Base-by-base conservation (phyloP, 2,113 vertebrate genomes). In the Turdus rufiventris region DNA sequence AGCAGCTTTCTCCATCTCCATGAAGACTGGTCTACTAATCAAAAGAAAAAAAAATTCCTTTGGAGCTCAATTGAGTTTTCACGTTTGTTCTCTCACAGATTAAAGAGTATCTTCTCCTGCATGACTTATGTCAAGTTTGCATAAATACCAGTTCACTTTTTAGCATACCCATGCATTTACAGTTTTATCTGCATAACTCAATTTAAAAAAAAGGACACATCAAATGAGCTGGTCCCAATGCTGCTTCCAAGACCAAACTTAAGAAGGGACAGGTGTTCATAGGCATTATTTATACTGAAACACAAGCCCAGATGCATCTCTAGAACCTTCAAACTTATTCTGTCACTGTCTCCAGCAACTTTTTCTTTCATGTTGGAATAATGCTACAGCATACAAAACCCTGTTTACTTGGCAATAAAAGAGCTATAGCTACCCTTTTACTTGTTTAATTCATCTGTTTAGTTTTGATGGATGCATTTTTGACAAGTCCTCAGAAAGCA, bases 61-160 rank as follows among this genome's bases (percentile, higher is more conserved):
- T 84, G 40, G 60, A 86, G 60, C 86, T 91, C 47, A 50, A 62
- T 14, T 29, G 34, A 63, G 53, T 53, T 94, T 74, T 45, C 40
- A 45, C 74, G 89, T 96, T 74, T 86, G 36, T 48, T 40, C 34
- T 91, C 71, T 85, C 28, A 19, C 34, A 94, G 67, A 96, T 67
- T 91, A 96, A 91, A 80, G 47, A 81, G 9, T n/a, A 67, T 70
- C 40, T 85, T 79, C 83, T 89, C 42, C 58, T 80, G 47, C 19
- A 43, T 24, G 16, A 85, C 57, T 66, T 51, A 80, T 80, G 80
- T 23, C 18, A n/a, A 34, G 54, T 54, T 91, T 89, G 50, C 63
- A 85, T 53, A 92, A 93, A 90, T 42, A 62, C 63, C 88, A 93
- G 47, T 56, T 93, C 33, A 18, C 50, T 93, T 93, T 73, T 88